Evolutionary conservation across 2,888 invertebrate genomes (phyloP).

Genomic region (Sepioteuthis lessoniana): DNA sequence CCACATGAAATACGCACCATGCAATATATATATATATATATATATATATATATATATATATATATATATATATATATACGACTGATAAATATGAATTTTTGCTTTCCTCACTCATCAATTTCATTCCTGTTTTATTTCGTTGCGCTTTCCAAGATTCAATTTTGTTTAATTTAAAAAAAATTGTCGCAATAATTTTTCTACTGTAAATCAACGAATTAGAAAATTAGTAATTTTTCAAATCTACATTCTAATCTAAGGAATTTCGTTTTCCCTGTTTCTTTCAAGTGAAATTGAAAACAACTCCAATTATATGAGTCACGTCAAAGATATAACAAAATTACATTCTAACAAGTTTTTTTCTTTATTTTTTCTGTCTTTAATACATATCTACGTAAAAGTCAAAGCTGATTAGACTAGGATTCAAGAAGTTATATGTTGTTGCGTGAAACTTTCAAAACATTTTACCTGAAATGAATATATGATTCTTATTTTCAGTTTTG

Average conservation of each 20-base stretch:
- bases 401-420: neutral
- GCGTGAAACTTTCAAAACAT: neutral
- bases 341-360: neutral
- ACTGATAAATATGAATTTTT: neutral
- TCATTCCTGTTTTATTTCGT: neutral
- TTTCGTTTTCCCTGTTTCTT: neutral
- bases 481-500: no score
- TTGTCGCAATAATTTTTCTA: neutral
- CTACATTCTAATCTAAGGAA: constrained; percentile 23
- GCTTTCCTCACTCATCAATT: neutral
- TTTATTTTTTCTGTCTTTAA: neutral
- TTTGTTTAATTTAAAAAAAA: neutral
- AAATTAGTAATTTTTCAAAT: constrained; percentile 23
- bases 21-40: neutral
- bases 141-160: neutral
- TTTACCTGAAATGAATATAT: neutral
- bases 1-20: no score
- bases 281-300: neutral
- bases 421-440: neutral
- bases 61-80: neutral
- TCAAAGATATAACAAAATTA: neutral
- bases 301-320: neutral
- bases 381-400: neutral
- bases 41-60: neutral
- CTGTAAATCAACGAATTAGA: neutral